Evolutionary conservation across 2,797 vertebrate genomes (phyloP).

Genomic region (Poecilia velifera): DNA sequence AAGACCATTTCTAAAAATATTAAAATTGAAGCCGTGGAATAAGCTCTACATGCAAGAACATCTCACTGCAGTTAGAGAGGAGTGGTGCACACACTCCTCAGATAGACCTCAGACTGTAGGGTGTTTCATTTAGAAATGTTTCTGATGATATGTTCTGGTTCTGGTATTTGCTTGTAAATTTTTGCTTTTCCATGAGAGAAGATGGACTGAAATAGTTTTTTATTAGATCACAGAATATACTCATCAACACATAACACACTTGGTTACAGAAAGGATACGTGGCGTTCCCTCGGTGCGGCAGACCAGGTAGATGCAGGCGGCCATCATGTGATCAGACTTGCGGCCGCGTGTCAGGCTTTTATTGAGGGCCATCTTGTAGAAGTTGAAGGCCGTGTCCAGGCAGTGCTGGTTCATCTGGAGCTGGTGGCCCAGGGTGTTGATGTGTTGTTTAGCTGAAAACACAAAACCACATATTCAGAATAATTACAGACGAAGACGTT

Average conservation of each 20-base stretch:
- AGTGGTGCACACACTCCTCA: not conserved
- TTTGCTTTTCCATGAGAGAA: not conserved
- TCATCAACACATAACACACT: not conserved
- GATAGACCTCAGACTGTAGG: not conserved
- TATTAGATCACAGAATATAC: not conserved
- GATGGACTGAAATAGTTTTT: too few relatives aligned
- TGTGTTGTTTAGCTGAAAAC: constrained; percentile 86
- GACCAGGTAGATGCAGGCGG: constrained; percentile 96
- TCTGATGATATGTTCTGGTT: not conserved
- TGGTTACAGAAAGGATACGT: constrained; percentile 88
- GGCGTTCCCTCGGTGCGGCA: constrained; percentile 96
- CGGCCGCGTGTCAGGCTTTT: constrained; percentile 90
- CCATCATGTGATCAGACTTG: constrained; percentile 86
- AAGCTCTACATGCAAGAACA: not conserved
- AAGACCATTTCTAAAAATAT: too few relatives aligned
- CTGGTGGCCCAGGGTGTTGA: constrained; percentile 91
- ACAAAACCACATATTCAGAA: not conserved
- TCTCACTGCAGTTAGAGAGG: not conserved
- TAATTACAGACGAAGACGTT: not conserved
- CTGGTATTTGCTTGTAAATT: not conserved
- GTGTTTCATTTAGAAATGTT: not conserved
- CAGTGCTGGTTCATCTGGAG: constrained; percentile 96
- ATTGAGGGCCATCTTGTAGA: constrained; percentile 96
- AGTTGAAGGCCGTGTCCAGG: constrained; percentile 95
- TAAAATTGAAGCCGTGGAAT: too few relatives aligned